Evolutionary conservation across 2,113 vertebrate species (phyloP).

Genomic region (Oryctolagus cuniculus): mOryCun1.1 NC_091441.1:49828501-49829000

Average conservation of each 20-base stretch:
- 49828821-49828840: neutral
- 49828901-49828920: neutral
- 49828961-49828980: neutral
- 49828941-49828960: neutral
- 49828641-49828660: slow-evolving; percentile 10
- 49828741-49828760: slow-evolving; percentile 58
- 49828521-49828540: slow-evolving; percentile 3
- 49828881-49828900: too few relatives aligned
- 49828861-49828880: neutral
- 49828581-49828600: neutral
- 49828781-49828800: slow-evolving; percentile 18
- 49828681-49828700: slow-evolving; percentile 71
- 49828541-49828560: neutral
- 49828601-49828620: slow-evolving; percentile 44
- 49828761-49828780: neutral
- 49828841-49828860: neutral
- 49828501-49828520: neutral
- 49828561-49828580: slow-evolving; percentile 35
- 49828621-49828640: slow-evolving; percentile 72
- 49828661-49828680: slow-evolving; percentile 41
- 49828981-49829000: neutral
- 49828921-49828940: neutral
- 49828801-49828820: slow-evolving; percentile 35
- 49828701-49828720: slow-evolving; percentile 66
- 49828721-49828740: slow-evolving; percentile 54